Evolutionary conservation across 1,140 invertebrate genomes (phyloP), one percentile per base, ranked within the genome.

Genomic region (Lepidurus arcticus): DNA sequence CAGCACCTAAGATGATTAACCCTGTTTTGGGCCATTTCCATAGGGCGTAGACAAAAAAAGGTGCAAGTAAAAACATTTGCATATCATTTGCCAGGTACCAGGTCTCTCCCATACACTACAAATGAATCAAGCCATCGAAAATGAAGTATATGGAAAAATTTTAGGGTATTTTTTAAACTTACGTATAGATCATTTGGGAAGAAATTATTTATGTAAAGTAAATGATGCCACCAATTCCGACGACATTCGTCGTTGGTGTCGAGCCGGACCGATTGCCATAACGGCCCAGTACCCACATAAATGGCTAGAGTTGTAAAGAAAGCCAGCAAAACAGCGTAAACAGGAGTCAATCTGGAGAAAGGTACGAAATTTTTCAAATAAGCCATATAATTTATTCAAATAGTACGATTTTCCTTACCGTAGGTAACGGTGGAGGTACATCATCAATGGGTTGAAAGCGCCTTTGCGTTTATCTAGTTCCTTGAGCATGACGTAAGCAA

Each of bases 281-380:
- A 87, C 5, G 92, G 92, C 1, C 92, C 92, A 6, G 86, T 82
- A 2, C 89, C 90, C 1, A 90, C 81, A 78, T 92, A 88, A 65
- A 90, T 89, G 85, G 90, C 88, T 3, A 93, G 85, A 82, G 89
- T 91, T 0, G 90, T 88, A 81, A 91, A 91, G 84, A 90, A 91
- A 73, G 93, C 92, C 76, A 96, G 85, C 45, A 93, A 89, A 81
- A 93, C 92, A 83, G 94, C 88, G 84, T 96, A 95, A 1, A 93
- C 92, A 0, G 92, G 90, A 0, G 93, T 95, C 73, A 96, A 86
- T 82, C 92, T 90, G 82, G 81, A 87, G 82, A 43, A 79, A 77
- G 21, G 80, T 74, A 79, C 53, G 47, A 42, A 81, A 79, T 21
- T 11, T 26, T 13, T 0, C 6, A 78, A 65, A 9, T 9, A 11